These are phyloP conservation scores for Macrotus californicus DNA, from an alignment of 2,113 vertebrate genomes.

Conservation along the genomic window DNA sequence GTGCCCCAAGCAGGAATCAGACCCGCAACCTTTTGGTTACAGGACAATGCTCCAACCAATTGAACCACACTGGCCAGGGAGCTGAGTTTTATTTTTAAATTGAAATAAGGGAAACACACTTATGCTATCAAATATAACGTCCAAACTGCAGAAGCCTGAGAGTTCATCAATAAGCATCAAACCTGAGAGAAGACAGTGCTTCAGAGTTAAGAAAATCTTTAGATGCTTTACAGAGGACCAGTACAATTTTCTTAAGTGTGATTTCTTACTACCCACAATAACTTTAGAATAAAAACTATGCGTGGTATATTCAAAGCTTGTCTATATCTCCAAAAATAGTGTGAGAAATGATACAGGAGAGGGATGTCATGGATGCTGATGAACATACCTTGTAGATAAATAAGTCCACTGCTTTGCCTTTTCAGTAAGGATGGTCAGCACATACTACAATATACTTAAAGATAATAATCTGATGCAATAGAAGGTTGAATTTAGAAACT, in stretches of 20 bases:
- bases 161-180: not conserved
- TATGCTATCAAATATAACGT: not conserved
- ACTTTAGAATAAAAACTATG: not conserved
- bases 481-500: not conserved
- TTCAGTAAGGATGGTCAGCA: not conserved
- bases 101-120: not conserved
- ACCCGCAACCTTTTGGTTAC: not conserved
- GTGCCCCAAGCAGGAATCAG: not conserved
- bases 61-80: not conserved
- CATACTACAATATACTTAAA: not conserved
- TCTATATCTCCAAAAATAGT: not conserved
- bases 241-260: not conserved
- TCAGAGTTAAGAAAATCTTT: not conserved
- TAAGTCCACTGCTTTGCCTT: not conserved
- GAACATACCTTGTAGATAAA: not conserved
- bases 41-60: not conserved
- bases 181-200: not conserved
- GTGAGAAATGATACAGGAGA: not conserved
- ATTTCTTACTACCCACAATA: not conserved
- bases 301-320: rapidly evolving
- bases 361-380: rapidly evolving
- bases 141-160: rapidly evolving
- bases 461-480: not conserved
- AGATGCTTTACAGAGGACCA: not conserved
- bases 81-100: not conserved